Percentiles rank a stretch among this genome's conserved stretches.
phyloP scores from a whole-genome alignment of 2,113 vertebrate genomes.

The Salvelinus sp. region DNA sequence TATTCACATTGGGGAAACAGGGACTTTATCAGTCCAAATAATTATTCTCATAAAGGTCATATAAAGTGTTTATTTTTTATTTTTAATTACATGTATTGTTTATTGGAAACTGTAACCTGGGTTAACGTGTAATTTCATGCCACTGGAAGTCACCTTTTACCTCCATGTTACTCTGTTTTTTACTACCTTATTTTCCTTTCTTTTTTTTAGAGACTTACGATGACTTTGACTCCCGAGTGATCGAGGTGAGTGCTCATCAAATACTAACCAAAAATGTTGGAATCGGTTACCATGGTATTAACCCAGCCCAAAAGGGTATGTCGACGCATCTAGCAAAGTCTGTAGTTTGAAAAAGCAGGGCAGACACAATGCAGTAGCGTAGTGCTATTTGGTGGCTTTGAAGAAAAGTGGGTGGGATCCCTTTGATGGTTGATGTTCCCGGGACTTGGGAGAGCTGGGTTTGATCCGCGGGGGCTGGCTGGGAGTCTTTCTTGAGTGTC shows the following conservation, averaged over 20 bases:
- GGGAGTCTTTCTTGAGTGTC: background rate
- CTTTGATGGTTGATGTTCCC: slow-evolving; percentile 13
- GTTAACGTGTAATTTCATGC: background rate
- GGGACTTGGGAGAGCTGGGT: background rate
- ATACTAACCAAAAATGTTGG: background rate
- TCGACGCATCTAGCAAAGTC: too few relatives aligned
- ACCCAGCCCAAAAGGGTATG: too few relatives aligned
- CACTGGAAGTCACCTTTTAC: too few relatives aligned
- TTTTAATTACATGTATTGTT: background rate
- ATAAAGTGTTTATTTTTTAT: background rate
- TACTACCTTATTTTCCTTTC: background rate
- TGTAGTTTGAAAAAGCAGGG: background rate
- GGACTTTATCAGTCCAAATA: background rate
- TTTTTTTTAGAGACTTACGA: slow-evolving; percentile 81
- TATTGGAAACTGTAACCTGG: background rate
- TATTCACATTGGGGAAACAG: background rate
- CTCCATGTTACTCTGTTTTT: too few relatives aligned
- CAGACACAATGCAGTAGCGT: too few relatives aligned
- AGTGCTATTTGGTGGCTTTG: background rate
- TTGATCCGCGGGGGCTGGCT: background rate
- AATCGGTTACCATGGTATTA: background rate
- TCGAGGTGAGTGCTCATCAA: slow-evolving; percentile 83
- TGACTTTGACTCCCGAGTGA: slow-evolving; percentile 87
- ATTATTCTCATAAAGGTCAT: background rate
- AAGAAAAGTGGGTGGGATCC: background rate